Percentiles rank a stretch among this genome's conserved stretches.
Conservation (phyloP, 2,113 vertebrate genomes). For the Ochotona princeps region DNA sequence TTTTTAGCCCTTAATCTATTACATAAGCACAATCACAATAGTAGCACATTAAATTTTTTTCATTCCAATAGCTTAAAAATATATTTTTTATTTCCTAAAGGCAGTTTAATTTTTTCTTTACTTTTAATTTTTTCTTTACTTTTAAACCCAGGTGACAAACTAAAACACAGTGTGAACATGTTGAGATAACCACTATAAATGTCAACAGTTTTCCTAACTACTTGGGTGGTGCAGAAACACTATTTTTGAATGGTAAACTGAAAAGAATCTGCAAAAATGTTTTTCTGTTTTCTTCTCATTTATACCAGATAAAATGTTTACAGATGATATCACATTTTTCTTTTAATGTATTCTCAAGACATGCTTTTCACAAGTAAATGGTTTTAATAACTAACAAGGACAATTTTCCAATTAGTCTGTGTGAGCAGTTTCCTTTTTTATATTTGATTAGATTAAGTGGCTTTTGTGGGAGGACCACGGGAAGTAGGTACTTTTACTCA, state of each 20-base stretch:
- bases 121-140: slow-evolving; percentile 6
- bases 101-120: not conserved
- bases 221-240: not conserved
- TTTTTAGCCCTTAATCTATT: not conserved
- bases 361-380: not conserved
- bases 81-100: not conserved
- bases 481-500: no score
- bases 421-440: not conserved
- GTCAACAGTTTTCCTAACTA: not conserved
- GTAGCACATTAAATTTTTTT: not conserved
- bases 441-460: not conserved
- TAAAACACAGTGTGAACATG: not conserved
- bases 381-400: not conserved
- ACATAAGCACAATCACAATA: not conserved
- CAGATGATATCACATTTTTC: not conserved
- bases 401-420: not conserved
- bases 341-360: not conserved
- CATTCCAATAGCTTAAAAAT: slow-evolving; percentile 8
- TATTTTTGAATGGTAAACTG: not conserved
- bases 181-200: not conserved
- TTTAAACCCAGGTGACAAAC: not conserved
- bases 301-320: not conserved
- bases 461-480: no score
- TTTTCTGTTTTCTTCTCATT: not conserved
- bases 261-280: not conserved